A percentile compares a stretch with the other conserved stretches of the same genome.
Conservation (phyloP, 2,797 vertebrate species). For the Chloroceryle amazona region DNA sequence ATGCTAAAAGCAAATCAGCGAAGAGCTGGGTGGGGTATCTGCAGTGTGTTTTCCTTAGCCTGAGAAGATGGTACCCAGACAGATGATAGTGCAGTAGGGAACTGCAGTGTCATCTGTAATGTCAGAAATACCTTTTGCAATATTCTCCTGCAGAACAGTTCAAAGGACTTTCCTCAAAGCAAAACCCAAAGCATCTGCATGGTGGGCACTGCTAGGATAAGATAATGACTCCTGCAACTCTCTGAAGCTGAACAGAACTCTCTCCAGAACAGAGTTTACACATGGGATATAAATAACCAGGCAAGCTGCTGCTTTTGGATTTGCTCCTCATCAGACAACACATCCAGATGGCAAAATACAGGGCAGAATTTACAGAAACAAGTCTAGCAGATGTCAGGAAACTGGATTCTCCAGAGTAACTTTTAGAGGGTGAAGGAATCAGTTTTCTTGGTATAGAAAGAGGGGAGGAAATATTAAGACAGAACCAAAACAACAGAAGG, state of each 20-base stretch:
- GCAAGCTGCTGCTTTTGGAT: constrained; percentile 47
- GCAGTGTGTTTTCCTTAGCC: not conserved
- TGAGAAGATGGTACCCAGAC: not conserved
- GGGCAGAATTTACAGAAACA: constrained; percentile 39
- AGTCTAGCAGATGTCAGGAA: constrained; percentile 27
- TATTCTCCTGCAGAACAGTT: not conserved
- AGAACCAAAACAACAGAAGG: not conserved
- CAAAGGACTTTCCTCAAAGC: not conserved
- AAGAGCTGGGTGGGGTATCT: not conserved
- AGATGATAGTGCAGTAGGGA: not conserved
- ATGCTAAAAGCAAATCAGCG: not conserved
- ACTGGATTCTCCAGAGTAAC: not conserved
- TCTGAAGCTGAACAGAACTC: not conserved
- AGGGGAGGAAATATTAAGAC: not conserved
- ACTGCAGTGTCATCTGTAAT: not conserved
- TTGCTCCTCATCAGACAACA: constrained; percentile 34
- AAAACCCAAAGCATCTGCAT: not conserved
- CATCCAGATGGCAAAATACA: constrained; percentile 48
- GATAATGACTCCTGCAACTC: not conserved
- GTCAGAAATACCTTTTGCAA: not conserved
- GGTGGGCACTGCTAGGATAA: not conserved
- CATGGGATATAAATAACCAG: not conserved
- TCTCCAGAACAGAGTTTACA: constrained; percentile 21
- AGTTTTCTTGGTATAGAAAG: not conserved
- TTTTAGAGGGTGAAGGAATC: not conserved